Evolutionary conservation across 2,888 invertebrate species (phyloP), one percentile per base, ranked within the genome.

Genomic region (Beris morrisii): DNA sequence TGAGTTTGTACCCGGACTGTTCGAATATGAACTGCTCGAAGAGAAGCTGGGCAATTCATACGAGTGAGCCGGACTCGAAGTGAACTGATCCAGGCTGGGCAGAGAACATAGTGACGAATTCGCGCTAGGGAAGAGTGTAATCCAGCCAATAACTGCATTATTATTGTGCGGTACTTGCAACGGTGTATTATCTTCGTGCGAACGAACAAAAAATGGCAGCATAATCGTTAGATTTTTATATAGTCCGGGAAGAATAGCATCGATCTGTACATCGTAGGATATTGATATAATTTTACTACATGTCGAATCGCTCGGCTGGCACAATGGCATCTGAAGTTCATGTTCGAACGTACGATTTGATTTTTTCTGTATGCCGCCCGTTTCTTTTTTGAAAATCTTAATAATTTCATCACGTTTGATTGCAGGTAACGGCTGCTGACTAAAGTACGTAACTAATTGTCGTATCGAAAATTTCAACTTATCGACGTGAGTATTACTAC

Each of bases 331-430:
- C 2, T 77, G 73, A 46, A 80, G 71, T 64, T 79, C 79, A 59
- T 81, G 79, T 46, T 81, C 80, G 70, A 79, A 81, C 31, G 76
- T 75, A 28, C 80, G 75, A 64, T 79, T 79, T 15, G 76, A 77
- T 71, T 79, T 80, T 69, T 80, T 80, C 15, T 76, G 74, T 56
- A 80, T 79, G 0, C 79, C 75, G 1, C 80, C 80, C 1, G 80
- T 78, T 71, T 80, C 81, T 70, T 80, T 80, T 53, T 73, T 78
- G 59, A 77, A 76, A 65, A 80, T 73, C 11, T 75, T 72, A 15
- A 77, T 69, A 43, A 77, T 74, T 70, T 80, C 80, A 28, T 74
- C 71, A 70, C 78, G 79, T 28, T 74, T 74, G 32, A 76, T 73
- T 12, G 44, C 45, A 5, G 75, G 70, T 53, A 78, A 61, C 1